Conservation (phyloP, 2,797 vertebrate species). For the Channa striata region DNA sequence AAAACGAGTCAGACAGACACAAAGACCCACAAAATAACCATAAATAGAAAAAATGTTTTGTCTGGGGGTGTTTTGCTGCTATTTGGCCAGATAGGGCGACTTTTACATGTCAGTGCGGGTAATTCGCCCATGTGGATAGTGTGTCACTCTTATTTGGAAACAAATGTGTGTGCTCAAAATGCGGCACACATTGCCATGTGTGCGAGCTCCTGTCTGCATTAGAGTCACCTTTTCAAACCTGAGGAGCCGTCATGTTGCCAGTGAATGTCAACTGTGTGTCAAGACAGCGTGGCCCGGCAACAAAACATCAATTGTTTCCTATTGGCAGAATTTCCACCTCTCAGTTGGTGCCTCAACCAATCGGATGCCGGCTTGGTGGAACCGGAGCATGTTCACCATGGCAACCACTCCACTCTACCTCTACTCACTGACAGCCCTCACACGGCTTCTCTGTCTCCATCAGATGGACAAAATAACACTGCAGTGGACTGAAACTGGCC, state of each 20-base stretch:
- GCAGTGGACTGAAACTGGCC: constrained; percentile 50
- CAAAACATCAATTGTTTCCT: constrained; percentile 85
- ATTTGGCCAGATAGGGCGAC: not conserved
- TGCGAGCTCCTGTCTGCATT: constrained; percentile 13
- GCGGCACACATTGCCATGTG: constrained; percentile 15
- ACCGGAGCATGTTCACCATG: constrained; percentile 73
- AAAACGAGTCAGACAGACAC: not conserved
- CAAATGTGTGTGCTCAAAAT: not conserved
- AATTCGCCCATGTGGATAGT: not conserved
- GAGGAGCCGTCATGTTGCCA: constrained; percentile 61
- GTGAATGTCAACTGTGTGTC: constrained; percentile 76
- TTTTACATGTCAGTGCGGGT: not conserved
- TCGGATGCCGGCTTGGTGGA: constrained; percentile 73
- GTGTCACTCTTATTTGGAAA: not conserved
- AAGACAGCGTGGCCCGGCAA: constrained; percentile 82
- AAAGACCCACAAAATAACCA: no score
- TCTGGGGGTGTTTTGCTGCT: not conserved
- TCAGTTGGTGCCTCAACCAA: constrained; percentile 71
- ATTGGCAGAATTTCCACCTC: constrained; percentile 83
- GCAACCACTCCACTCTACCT: constrained; percentile 80
- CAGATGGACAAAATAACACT: constrained; percentile 68
- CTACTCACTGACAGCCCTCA: constrained; percentile 67
- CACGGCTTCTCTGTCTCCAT: constrained; percentile 58
- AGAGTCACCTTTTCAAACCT: constrained; percentile 68
- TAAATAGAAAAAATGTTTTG: not conserved